phyloP scores from a whole-genome alignment of 2,113 vertebrate genomes.

The Lagenorhynchus albirostris region DNA sequence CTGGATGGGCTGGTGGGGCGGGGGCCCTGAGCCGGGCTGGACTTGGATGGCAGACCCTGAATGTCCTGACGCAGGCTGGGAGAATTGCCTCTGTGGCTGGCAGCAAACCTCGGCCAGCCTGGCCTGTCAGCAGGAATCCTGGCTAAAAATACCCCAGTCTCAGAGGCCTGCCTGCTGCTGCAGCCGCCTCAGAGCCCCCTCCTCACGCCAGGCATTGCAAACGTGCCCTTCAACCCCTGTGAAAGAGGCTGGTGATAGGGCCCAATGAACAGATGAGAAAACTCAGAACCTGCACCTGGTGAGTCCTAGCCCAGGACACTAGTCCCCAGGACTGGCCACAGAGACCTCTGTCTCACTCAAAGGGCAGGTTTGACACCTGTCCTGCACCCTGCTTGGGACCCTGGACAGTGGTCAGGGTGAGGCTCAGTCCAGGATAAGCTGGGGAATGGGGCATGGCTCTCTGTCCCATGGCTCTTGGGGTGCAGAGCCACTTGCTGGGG shows the following conservation, averaged over 20 bases:
- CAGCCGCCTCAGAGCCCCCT: not conserved
- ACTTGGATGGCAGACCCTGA: not conserved
- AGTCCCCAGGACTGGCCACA: not conserved
- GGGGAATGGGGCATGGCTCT: not conserved
- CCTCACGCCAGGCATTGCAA: not conserved
- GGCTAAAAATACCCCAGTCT: constrained; percentile 34
- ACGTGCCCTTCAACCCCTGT: not conserved
- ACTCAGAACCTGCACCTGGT: not conserved
- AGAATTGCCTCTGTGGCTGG: not conserved
- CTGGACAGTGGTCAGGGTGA: not conserved
- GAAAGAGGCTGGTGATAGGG: not conserved
- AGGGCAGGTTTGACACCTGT: not conserved
- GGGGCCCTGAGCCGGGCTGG: not conserved
- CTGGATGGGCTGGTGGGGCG: not conserved
- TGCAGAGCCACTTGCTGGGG: not conserved
- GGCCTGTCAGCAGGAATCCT: constrained; percentile 41
- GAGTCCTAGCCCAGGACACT: not conserved
- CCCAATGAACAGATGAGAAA: not conserved
- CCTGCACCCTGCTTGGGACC: not conserved
- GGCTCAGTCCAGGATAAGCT: not conserved
- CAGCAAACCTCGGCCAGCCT: not conserved
- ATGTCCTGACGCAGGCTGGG: not conserved
- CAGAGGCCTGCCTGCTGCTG: not conserved
- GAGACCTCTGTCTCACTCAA: not conserved
- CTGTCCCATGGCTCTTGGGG: not conserved